phyloP scores from a whole-genome alignment of 2,888 invertebrate genomes.

The Scaptomyza caliginosa region DNA sequence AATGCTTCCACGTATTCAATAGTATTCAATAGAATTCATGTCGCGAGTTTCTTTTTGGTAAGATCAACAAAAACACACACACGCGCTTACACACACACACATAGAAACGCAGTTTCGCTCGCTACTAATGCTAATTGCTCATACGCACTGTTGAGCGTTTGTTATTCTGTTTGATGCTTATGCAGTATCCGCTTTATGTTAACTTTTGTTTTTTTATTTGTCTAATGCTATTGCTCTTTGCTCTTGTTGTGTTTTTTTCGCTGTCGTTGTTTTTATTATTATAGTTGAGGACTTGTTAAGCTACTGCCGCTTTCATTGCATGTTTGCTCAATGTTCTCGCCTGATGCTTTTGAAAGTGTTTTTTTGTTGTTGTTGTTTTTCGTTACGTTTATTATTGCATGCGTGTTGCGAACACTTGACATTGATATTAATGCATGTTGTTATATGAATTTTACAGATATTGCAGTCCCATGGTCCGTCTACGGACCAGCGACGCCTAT shows the following conservation, averaged over 20 bases:
- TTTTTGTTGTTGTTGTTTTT: slow-evolving; percentile 14
- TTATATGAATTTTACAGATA: slow-evolving; percentile 71
- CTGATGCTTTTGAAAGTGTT: slow-evolving; percentile 16
- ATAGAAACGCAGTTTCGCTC: slow-evolving; percentile 13
- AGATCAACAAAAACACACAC: slow-evolving; percentile 29
- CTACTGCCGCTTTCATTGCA: slow-evolving; percentile 27
- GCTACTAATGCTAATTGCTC: slow-evolving; percentile 62
- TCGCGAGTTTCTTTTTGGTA: slow-evolving; percentile 32
- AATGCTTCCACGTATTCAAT: slow-evolving; percentile 27
- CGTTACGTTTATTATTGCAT: slow-evolving; percentile 18
- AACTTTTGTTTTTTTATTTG: slow-evolving; percentile 6
- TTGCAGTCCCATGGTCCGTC: slow-evolving; percentile 84
- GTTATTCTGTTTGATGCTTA: slow-evolving; percentile 27
- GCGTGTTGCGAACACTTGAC: background rate
- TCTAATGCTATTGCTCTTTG: slow-evolving; percentile 12
- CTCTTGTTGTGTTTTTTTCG: slow-evolving; percentile 4
- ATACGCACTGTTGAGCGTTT: slow-evolving; percentile 67
- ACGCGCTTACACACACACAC: slow-evolving; percentile 12
- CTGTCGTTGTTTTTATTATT: slow-evolving; percentile 17
- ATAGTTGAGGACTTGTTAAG: slow-evolving; percentile 12
- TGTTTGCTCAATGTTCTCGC: slow-evolving; percentile 25
- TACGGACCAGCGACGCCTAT: slow-evolving; percentile 82
- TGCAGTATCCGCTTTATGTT: slow-evolving; percentile 27
- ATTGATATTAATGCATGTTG: slow-evolving; percentile 18
- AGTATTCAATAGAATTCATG: slow-evolving; percentile 31